Base-by-base conservation (phyloP, 1,140 invertebrate species). In the Diuraphis noxia region DNA sequence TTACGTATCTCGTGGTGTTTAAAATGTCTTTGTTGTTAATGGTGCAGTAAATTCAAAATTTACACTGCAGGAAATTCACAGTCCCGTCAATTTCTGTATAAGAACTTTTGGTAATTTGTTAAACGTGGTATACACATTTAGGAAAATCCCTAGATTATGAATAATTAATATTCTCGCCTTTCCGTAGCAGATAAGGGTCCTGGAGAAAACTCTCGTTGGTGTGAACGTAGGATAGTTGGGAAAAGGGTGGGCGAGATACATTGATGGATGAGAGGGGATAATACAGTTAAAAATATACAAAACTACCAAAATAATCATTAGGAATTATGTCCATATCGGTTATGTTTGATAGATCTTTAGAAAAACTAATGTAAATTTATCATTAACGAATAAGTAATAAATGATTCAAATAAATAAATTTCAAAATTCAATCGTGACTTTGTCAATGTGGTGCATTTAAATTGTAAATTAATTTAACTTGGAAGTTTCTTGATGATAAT, bases 91-190 rank as follows among this genome's bases (percentile, higher is more conserved):
- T 43, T 90, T 90, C 88, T 90, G 30, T 30, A 46, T 79, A n/a
- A 77, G 19, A 77, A 79, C 88, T 90, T 79, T 90, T 77, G 41
- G 88, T 43, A 79, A 90, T 90, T 90, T 79, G 88, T 90, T 79
- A 90, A 79, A 90, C 52, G 63, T 77, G 40, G 56, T 72, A 88
- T 72, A 90, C 63, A 90, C 88, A 79, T 79, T 90, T 79, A 43
- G 40, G 88, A 6, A 90, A 90, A 90, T 43, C 88, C 63, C n/a
- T 79, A 90, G 63, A 90, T 90, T 90, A 90, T 90, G 88, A 90
- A 90, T 79, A 90, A 90, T 90, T 90, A 90, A 79, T 90, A 77
- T 46, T 79, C 88, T 79, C 88, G 63, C 63, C 63, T 90, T 90
- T 77, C 63, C n/a, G 30, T 52, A 30, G 23, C 88, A 90, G 88